Conservation (phyloP, 2,888 invertebrate species). For the Sinohyriopsis cumingii region DNA sequence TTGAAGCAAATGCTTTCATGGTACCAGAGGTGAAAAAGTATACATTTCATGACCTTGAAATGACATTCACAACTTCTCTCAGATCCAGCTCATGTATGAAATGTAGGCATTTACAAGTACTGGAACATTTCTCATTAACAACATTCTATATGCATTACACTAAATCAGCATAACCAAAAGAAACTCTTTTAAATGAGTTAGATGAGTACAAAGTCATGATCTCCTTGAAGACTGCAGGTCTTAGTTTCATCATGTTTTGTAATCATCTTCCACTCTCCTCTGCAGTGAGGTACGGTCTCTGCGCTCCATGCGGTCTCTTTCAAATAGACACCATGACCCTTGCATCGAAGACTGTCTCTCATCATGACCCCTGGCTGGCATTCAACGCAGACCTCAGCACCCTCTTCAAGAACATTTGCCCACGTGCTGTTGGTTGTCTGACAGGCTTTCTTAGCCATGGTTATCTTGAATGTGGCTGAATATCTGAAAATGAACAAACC, state of each 20-base stretch:
- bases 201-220: slow-evolving; percentile 42
- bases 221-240: slow-evolving; percentile 64
- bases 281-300: slow-evolving; percentile 88
- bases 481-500: slow-evolving; percentile 79
- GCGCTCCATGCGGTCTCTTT: slow-evolving; percentile 88
- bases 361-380: slow-evolving; percentile 89
- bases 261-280: slow-evolving; percentile 87
- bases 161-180: no score
- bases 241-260: slow-evolving; percentile 61
- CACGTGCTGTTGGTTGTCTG: slow-evolving; percentile 70
- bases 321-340: slow-evolving; percentile 86
- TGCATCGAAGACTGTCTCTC: slow-evolving; percentile 82
- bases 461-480: slow-evolving; percentile 88
- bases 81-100: no score
- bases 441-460: slow-evolving; percentile 66
- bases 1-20: no score
- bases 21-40: no score
- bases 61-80: no score
- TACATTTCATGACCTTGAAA: no score
- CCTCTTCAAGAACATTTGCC: slow-evolving; percentile 68
- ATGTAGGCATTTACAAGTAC: no score
- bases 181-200: slow-evolving; percentile 8
- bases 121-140: no score
- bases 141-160: no score
- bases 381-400: slow-evolving; percentile 84